Evolutionary conservation across 2,797 vertebrate species (phyloP).

Genomic region (Enteromius unitaeniatus): DNA sequence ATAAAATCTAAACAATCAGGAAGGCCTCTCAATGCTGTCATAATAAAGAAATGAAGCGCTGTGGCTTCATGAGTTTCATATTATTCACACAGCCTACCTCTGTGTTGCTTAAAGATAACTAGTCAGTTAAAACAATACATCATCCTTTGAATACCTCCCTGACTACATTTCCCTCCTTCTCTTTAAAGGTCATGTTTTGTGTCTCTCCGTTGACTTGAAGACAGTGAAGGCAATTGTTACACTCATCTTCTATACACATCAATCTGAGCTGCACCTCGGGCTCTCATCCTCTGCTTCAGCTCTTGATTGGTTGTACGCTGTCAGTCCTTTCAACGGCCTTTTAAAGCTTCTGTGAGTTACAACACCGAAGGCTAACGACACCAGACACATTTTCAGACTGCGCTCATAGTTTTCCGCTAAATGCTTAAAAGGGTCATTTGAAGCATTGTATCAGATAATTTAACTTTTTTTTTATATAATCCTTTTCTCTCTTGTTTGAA

Average conservation of each 20-base stretch:
- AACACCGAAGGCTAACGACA: constrained; percentile 39
- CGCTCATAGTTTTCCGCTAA: constrained; percentile 12
- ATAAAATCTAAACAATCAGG: constrained; percentile 60
- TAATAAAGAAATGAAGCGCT: constrained; percentile 6
- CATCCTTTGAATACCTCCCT: constrained; percentile 28
- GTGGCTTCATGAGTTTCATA: not conserved
- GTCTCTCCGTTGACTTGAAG: constrained; percentile 23
- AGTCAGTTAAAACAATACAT: constrained; percentile 23
- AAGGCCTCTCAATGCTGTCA: constrained; percentile 50
- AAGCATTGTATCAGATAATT: constrained; percentile 5
- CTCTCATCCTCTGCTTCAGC: not conserved
- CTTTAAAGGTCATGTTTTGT: constrained; percentile 45
- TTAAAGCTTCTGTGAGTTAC: constrained; percentile 51
- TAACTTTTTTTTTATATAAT: constrained; percentile 19
- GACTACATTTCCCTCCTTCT: constrained; percentile 12
- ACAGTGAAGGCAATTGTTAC: constrained; percentile 30
- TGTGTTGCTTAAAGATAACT: constrained; percentile 18
- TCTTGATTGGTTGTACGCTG: constrained; percentile 6
- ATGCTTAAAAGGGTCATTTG: not conserved
- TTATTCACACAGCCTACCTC: not conserved
- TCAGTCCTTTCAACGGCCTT: constrained; percentile 36
- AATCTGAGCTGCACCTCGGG: constrained; percentile 31
- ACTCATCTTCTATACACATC: not conserved
- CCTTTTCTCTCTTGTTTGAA: not conserved
- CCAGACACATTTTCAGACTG: constrained; percentile 50